Conservation (phyloP, 2,113 vertebrate species). For the Pelodiscus sinensis region DNA sequence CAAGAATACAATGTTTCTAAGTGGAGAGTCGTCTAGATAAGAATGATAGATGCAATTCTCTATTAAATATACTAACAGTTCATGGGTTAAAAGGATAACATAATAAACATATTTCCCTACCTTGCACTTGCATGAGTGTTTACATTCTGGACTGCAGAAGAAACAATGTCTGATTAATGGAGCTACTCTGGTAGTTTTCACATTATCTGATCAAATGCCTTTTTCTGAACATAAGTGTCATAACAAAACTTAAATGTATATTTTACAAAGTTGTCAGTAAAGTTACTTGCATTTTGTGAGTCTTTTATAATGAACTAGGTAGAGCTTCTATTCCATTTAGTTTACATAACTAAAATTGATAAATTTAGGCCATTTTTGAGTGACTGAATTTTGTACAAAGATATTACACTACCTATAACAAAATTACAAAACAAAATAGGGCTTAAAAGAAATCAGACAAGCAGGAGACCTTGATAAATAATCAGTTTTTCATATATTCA, state of each 20-base stretch:
- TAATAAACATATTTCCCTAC: constrained; percentile 68
- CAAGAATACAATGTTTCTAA: constrained; percentile 15
- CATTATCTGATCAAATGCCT: constrained; percentile 50
- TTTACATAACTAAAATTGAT: not conserved
- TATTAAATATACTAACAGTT: constrained; percentile 37
- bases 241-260: constrained; percentile 59
- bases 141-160: constrained; percentile 55
- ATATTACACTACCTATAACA: not conserved
- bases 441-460: not conserved
- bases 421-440: not conserved
- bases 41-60: constrained; percentile 47
- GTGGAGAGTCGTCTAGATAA: not conserved
- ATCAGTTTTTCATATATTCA: not conserved
- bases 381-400: not conserved
- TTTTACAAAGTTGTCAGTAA: constrained; percentile 37
- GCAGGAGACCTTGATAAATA: not conserved
- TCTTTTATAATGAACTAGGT: constrained; percentile 18
- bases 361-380: not conserved
- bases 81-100: constrained; percentile 66
- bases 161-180: constrained; percentile 69
- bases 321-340: constrained; percentile 9
- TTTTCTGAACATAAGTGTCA: constrained; percentile 53
- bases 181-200: constrained; percentile 57
- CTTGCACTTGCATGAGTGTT: constrained; percentile 42
- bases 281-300: not conserved